These are phyloP conservation scores for Heteropelma amictum DNA, from an alignment of 2,888 invertebrate genomes.

Conservation along the genomic window DNA sequence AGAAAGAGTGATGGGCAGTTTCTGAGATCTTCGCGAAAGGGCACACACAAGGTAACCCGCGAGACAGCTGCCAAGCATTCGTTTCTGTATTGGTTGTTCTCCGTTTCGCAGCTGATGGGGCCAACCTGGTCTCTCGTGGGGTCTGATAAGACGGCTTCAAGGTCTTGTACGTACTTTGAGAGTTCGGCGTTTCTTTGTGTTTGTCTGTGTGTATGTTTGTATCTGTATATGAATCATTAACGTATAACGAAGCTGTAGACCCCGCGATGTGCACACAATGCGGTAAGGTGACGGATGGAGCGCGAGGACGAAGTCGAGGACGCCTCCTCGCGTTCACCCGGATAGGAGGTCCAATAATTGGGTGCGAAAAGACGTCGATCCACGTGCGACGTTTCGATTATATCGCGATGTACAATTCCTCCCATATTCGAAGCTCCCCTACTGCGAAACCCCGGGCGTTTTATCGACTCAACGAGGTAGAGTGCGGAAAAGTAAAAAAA, in stretches of 20 bases:
- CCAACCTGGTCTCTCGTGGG: slow-evolving; percentile 12
- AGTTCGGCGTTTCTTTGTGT: slow-evolving; percentile 10
- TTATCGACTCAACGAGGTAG: too few species aligned
- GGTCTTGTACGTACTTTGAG: slow-evolving; percentile 11
- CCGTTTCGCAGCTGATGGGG: slow-evolving; percentile 18
- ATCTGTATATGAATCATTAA: background rate
- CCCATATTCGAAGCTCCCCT: slow-evolving; percentile 12
- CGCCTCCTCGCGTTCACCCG: slow-evolving; percentile 48
- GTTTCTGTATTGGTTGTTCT: slow-evolving; percentile 32
- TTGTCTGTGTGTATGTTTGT: background rate
- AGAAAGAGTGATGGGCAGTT: slow-evolving; percentile 68
- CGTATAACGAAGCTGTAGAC: slow-evolving; percentile 49
- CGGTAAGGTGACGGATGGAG: slow-evolving; percentile 45
- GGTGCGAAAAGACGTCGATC: slow-evolving; percentile 59
- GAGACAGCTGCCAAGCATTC: slow-evolving; percentile 67
- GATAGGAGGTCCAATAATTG: slow-evolving; percentile 59
- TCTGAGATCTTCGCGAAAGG: slow-evolving; percentile 59
- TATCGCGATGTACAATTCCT: slow-evolving; percentile 49
- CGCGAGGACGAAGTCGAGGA: slow-evolving; percentile 53
- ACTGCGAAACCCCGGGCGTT: too few species aligned
- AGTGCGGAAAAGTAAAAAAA: slow-evolving; percentile 20
- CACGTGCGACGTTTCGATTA: slow-evolving; percentile 48
- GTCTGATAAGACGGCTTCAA: slow-evolving; percentile 48
- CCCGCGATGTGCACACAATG: slow-evolving; percentile 57
- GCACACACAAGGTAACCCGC: slow-evolving; percentile 57